phyloP scores from a whole-genome alignment of 2,888 invertebrate genomes.

The Platycnemis pennipes region DNA sequence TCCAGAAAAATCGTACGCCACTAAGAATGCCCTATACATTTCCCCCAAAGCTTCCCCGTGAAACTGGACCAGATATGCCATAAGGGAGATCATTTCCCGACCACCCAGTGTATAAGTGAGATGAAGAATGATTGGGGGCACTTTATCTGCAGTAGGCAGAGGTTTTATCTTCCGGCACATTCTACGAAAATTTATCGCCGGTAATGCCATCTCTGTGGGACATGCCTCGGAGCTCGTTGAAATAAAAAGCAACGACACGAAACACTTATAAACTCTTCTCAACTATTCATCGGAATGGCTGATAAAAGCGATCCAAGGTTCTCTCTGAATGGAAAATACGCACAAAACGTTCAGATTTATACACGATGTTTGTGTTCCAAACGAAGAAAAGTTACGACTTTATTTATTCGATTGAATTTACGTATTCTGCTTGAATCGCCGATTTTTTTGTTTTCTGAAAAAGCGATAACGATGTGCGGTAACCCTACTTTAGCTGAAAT shows the following conservation, averaged over 20 bases:
- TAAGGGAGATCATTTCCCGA: slow-evolving; percentile 15
- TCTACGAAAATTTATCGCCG: background rate
- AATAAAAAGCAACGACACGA: background rate
- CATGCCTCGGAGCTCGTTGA: background rate
- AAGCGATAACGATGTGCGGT: too few species aligned
- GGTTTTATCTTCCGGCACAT: background rate
- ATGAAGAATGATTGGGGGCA: slow-evolving; percentile 6
- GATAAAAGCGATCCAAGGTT: too few species aligned
- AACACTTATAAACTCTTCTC: too few species aligned
- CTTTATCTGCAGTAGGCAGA: background rate
- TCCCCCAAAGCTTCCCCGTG: background rate
- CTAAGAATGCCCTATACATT: background rate
- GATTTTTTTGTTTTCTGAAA: too few species aligned
- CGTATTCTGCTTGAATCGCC: too few species aligned
- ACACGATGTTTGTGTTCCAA: too few species aligned
- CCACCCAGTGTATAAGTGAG: background rate
- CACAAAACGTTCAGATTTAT: too few species aligned
- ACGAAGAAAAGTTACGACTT: too few species aligned
- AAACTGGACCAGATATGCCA: background rate
- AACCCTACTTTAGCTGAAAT: too few species aligned
- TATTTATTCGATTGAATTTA: too few species aligned
- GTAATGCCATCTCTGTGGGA: background rate
- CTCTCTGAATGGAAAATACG: too few species aligned
- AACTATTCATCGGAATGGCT: too few species aligned
- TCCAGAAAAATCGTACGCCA: background rate